These are phyloP conservation scores for Lasiurus borealis DNA, from an alignment of 2,113 vertebrate genomes.

Conservation along the genomic window DNA sequence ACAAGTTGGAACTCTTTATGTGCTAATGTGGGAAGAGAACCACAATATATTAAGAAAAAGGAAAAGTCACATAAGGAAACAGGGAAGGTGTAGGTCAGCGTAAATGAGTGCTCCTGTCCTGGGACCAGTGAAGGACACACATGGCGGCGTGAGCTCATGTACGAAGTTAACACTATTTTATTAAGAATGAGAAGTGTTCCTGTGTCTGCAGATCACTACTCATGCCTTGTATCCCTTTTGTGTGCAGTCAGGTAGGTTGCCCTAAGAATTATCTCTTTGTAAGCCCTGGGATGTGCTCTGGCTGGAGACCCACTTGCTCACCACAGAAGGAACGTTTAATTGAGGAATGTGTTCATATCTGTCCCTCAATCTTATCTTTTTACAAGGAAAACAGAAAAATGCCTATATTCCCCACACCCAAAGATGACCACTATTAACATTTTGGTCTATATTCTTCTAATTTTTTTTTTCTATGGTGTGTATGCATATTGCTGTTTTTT, in stretches of 20 bases:
- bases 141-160: too few species aligned
- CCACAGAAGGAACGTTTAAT: not conserved
- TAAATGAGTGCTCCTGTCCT: too few species aligned
- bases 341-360: not conserved
- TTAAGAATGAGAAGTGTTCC: not conserved
- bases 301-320: not conserved
- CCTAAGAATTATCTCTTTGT: not conserved
- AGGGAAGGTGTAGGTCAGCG: too few species aligned
- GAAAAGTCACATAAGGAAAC: too few species aligned
- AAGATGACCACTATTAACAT: not conserved
- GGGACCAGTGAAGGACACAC: not conserved
- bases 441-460: not conserved
- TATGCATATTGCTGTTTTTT: not conserved
- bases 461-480: not conserved
- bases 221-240: not conserved
- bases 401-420: not conserved
- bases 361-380: not conserved
- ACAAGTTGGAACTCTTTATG: not conserved
- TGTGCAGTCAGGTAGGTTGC: not conserved
- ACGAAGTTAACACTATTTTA: not conserved
- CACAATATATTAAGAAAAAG: too few species aligned
- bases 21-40: not conserved
- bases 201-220: not conserved
- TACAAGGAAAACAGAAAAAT: not conserved
- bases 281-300: not conserved